Conservation (phyloP, 1,140 invertebrate genomes). For the Cylas formicarius region DNA sequence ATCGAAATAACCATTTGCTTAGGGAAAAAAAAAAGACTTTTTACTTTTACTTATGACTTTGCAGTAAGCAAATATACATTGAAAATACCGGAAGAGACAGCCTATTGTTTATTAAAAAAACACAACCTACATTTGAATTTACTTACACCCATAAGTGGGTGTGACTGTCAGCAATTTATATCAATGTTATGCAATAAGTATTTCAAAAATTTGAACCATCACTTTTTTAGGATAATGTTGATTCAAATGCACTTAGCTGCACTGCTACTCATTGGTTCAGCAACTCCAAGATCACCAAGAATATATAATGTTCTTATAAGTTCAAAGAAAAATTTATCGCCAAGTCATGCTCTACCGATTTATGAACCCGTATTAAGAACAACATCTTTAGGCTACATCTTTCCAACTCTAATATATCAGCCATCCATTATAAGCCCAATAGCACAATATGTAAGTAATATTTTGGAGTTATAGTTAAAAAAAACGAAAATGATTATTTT, state of each 20-base stretch:
- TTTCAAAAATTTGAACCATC: not conserved
- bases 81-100: not conserved
- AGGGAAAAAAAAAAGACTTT: not conserved
- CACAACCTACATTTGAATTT: not conserved
- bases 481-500: too few species aligned
- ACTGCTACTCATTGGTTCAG: constrained; percentile 15
- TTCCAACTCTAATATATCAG: constrained; percentile 39
- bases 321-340: constrained; percentile 64
- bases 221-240: constrained; percentile 14
- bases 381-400: constrained; percentile 48
- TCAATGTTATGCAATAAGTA: not conserved
- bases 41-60: not conserved
- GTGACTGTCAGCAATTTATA: too few species aligned
- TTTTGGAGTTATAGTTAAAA: too few species aligned
- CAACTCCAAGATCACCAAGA: constrained; percentile 48
- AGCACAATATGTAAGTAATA: too few species aligned
- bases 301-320: constrained; percentile 73
- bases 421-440: constrained; percentile 15
- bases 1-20: too few species aligned
- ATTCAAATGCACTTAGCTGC: constrained; percentile 4
- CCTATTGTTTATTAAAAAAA: not conserved
- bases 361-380: constrained; percentile 61
- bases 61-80: not conserved
- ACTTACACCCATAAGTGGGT: not conserved
- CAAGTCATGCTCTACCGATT: constrained; percentile 63